Base-by-base conservation (phyloP, 1,140 invertebrate genomes). In the Drosophila mayri region DNA sequence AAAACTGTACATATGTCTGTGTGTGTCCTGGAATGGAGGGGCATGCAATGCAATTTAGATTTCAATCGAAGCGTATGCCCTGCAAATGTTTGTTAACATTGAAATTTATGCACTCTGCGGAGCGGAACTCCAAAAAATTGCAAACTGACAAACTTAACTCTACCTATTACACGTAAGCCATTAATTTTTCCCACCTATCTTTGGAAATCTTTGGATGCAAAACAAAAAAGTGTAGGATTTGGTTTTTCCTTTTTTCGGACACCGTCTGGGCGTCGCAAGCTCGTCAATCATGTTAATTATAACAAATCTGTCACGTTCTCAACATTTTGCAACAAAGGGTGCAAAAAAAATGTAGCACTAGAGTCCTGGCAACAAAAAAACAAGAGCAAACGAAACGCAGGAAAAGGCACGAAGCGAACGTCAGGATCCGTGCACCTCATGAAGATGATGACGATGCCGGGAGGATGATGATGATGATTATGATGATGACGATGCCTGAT, bases 231-330 rank as follows among this genome's bases (percentile, higher is more conserved):
- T 4, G 4, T 58, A 12, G 30, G 4, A 20, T 22, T 37, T 35
- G 25, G 5, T 55, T 55, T 41, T 37, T 40, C 20, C 18, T 20
- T 16, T 28, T 60, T 62, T 66, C 14, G 44, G 44, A 18, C 55
- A 44, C 11, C 20, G 67, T 73, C 71, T 74, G 68, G 74, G 58
- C 74, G 81, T 73, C 64, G 65, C 47, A 72, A 79, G 77, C 81
- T 84, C 81, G 81, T 84, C 81, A 84, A 84, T 84, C 81, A 84
- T 74, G 72, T 85, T 84, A 84, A 84, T 84, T 84, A 84, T 84
- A 84, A 84, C 81, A 84, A 84, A 84, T 84, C 81, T 84, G 81
- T 84, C 81, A 84, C 81, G 81, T 84, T 65, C 59, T 63, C 60
- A 67, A 80, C 76, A 84, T 84, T 84, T 84, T 68, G 54, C 38